Percentiles rank a stretch among this genome's conserved stretches.
Evolutionary conservation across 2,797 vertebrate genomes (phyloP).

Genomic region (Sparus aurata): DNA sequence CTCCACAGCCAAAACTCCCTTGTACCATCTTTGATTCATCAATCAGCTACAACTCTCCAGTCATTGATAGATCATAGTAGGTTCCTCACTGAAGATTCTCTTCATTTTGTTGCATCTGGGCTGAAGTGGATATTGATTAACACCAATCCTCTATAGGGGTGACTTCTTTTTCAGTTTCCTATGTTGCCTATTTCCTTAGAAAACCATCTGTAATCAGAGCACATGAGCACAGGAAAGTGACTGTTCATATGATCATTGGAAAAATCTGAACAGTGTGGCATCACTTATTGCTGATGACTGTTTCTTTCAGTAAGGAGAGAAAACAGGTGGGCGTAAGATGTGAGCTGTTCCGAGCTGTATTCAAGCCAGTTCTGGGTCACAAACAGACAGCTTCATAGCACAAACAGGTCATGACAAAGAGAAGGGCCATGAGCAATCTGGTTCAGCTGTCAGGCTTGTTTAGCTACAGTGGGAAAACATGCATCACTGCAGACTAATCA

Average conservation of each 20-base stretch:
- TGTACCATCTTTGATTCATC: constrained; percentile 36
- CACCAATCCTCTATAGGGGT: constrained; percentile 4
- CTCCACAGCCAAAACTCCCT: constrained; percentile 12
- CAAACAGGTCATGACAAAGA: not conserved
- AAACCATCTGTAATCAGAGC: not conserved
- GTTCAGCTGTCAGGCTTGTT: constrained; percentile 10
- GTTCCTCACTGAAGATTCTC: constrained; percentile 5
- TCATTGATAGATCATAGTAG: constrained; percentile 29
- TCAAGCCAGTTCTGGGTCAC: constrained; percentile 5
- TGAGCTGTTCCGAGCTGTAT: constrained; percentile 11
- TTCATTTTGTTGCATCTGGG: constrained; percentile 17
- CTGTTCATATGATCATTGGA: not conserved
- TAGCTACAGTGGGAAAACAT: not conserved
- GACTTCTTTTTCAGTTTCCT: not conserved
- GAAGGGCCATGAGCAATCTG: not conserved
- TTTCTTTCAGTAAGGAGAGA: not conserved
- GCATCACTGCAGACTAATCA: constrained; percentile 32
- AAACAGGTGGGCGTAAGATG: constrained; percentile 59
- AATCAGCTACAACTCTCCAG: constrained; percentile 15
- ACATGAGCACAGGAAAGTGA: constrained; percentile 10
- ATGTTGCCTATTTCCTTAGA: constrained; percentile 13
- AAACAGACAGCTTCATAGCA: not conserved
- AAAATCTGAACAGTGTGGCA: constrained; percentile 1
- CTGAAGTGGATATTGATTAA: constrained; percentile 1
- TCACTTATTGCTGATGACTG: constrained; percentile 7